Evolutionary conservation across 2,888 invertebrate species (phyloP).

Genomic region (Campaea margaritaria): DNA sequence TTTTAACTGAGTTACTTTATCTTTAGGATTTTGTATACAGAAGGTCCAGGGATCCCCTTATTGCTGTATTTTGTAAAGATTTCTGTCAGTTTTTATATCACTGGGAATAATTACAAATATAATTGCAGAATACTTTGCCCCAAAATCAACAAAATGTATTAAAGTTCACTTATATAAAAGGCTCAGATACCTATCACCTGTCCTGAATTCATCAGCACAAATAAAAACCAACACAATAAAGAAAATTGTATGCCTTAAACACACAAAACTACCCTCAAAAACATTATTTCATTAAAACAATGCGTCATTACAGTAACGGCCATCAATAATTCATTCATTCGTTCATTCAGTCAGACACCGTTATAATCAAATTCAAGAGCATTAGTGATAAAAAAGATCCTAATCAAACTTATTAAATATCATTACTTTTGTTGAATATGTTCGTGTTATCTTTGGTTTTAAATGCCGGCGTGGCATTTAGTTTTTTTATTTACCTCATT

Average conservation of each 20-base stretch:
- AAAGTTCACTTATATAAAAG: constrained; percentile 35
- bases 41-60: no score
- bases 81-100: no score
- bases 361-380: constrained; percentile 60
- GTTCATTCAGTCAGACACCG: constrained; percentile 44
- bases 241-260: constrained; percentile 37
- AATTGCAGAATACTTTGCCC: neutral
- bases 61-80: no score
- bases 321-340: constrained; percentile 56
- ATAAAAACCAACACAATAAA: constrained; percentile 38
- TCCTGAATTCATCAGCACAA: constrained; percentile 6
- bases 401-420: constrained; percentile 59
- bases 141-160: constrained; percentile 18
- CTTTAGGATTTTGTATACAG: no score
- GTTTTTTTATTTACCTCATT: constrained; percentile 83
- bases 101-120: neutral
- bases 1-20: no score
- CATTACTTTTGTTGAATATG: constrained; percentile 37
- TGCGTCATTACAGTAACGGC: constrained; percentile 50
- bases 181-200: neutral
- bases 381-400: constrained; percentile 52
- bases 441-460: constrained; percentile 52
- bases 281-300: constrained; percentile 64
- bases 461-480: constrained; percentile 71
- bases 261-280: constrained; percentile 34